Evolutionary conservation across 2,797 vertebrate species (phyloP), one percentile per base, ranked within the genome.

Genomic region (Rhynchotus rufescens): DNA sequence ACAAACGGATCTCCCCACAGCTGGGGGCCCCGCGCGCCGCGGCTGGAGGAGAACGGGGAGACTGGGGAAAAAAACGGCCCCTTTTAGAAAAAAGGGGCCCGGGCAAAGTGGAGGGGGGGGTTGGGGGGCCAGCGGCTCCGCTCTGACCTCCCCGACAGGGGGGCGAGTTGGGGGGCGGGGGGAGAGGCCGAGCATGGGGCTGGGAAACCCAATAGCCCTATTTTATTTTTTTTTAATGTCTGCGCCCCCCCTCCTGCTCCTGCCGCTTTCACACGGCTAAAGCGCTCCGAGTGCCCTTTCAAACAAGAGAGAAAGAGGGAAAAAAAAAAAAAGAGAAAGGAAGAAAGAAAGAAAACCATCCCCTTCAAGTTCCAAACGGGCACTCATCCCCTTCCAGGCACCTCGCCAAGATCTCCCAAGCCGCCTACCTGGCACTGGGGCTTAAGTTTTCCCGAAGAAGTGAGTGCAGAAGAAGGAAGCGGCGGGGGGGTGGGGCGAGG

Each of bases 381-480:
- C 98, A 98, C 96, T 96, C 96, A 97, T 97, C 97, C 97, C 93
- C 96, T 94, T 97, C 97, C 96, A 98, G 98, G 98, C 98, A 97
- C 94, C 95, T 96, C 98, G 98, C 98, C 98, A 99, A 98, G 97
- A 96, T 96, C 95, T 94, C 92, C 96, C 96, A 92, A 87, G 97
- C 98, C 97, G 97, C 97, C 98, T 98, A 98, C 98, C 97, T 98
- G 98, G 96, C 97, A 97, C 97, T 97, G 97, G 90, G 95, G 97
- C 98, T 98, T 97, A 97, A 97, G 96, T 98, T 98, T 98, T 98
- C 97, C 97, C 69, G 95, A 97, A 96, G 77, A 92, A 92, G 80
- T 82, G 73, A 80, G 76, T 80, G 62, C 49, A 80, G 61, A 51
- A 62, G 47, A 19, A 62, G 34, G 96, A 96, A 67, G 92, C 87